These are phyloP conservation scores for Eristalis arbustorum DNA, from an alignment of 2,888 invertebrate species.

Conservation along the genomic window DNA sequence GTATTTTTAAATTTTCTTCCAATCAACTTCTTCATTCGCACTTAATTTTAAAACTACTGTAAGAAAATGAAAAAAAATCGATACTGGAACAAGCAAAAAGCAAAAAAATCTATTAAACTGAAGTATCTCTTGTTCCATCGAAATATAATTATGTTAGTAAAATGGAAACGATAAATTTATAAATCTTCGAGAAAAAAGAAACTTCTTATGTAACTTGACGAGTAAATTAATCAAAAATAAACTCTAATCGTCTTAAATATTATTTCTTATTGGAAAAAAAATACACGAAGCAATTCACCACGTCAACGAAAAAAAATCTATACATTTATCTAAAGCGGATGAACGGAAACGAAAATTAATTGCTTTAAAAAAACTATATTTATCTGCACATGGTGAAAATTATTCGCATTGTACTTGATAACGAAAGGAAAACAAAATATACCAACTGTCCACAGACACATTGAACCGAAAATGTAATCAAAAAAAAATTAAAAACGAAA, in stretches of 20 bases:
- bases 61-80: slow-evolving; percentile 7
- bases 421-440: slow-evolving; percentile 6
- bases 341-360: slow-evolving; percentile 24
- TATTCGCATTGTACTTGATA: slow-evolving; percentile 26
- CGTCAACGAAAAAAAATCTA: slow-evolving; percentile 23
- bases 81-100: slow-evolving; percentile 58
- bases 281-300: slow-evolving; percentile 42
- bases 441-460: slow-evolving; percentile 29
- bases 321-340: slow-evolving; percentile 48
- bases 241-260: neutral
- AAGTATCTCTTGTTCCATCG: slow-evolving; percentile 51
- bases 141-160: slow-evolving; percentile 16
- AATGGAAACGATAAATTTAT: slow-evolving; percentile 21
- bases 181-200: slow-evolving; percentile 36
- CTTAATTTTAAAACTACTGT: slow-evolving; percentile 1
- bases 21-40: slow-evolving; percentile 17
- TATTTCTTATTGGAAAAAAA: slow-evolving; percentile 1
- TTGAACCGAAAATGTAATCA: slow-evolving; percentile 34
- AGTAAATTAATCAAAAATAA: neutral
- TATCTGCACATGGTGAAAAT: slow-evolving; percentile 46
- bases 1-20: neutral
- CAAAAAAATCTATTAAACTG: slow-evolving; percentile 31
- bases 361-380: slow-evolving; percentile 40
- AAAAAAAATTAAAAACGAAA: slow-evolving; percentile 23
- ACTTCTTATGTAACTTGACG: slow-evolving; percentile 48